Percentiles rank a stretch among this genome's conserved stretches.
These are phyloP conservation scores for Disparrhopalites patrizii DNA, from an alignment of 2,888 invertebrate genomes.

Conservation along the genomic window DNA sequence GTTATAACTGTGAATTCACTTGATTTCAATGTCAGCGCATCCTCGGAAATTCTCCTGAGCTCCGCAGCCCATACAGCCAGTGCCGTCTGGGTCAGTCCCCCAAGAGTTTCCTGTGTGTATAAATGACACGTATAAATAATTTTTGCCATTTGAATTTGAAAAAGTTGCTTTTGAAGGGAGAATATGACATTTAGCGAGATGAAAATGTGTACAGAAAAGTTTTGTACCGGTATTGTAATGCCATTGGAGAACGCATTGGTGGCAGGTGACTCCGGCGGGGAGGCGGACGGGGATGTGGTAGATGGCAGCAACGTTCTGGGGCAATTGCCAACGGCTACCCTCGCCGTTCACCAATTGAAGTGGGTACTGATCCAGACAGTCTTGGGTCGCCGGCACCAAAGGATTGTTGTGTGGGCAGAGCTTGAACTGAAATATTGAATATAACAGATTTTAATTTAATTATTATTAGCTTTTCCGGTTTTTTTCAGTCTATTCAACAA, in stretches of 20 bases:
- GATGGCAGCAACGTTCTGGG: not conserved
- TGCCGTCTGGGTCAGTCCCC: conserved; percentile 81
- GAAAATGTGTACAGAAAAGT: not conserved
- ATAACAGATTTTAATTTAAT: not conserved
- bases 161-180: not conserved
- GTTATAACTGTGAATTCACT: not conserved
- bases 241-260: conserved; percentile 18
- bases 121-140: too few species aligned
- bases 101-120: too few species aligned
- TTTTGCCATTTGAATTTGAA: not conserved
- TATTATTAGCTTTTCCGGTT: not conserved
- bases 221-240: conserved; percentile 22
- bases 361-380: conserved; percentile 50
- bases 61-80: conserved; percentile 78
- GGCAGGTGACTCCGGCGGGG: conserved; percentile 11
- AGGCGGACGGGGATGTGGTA: not conserved
- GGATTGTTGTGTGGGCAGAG: conserved; percentile 50
- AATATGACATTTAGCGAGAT: not conserved
- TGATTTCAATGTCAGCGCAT: conserved; percentile 11
- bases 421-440: conserved; percentile 50
- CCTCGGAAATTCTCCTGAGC: conserved; percentile 72
- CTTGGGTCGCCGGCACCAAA: conserved; percentile 47
- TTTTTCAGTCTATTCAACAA: not conserved
- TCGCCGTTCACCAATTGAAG: conserved; percentile 49
- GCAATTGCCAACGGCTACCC: conserved; percentile 33